Evolutionary conservation across 2,888 invertebrate species (phyloP).

Genomic region (Tridacna gigas): DNA sequence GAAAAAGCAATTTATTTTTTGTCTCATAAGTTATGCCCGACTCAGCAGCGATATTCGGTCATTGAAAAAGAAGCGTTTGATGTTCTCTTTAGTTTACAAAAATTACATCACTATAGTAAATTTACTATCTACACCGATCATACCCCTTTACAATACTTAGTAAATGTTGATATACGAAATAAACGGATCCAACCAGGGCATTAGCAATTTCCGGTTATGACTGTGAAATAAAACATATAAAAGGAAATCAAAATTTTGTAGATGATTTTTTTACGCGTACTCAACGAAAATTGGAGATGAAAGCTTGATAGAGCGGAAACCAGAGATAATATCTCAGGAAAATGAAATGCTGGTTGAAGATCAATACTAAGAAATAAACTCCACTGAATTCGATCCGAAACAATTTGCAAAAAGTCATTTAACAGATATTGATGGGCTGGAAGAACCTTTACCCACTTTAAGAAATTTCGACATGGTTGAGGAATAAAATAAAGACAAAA

Average conservation of each 20-base stretch:
- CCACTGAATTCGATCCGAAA: not conserved
- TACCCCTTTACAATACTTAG: not conserved
- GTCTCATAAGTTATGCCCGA: not conserved
- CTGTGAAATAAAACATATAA: conserved; percentile 8
- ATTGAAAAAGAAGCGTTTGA: conserved; percentile 13
- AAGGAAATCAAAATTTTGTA: conserved; percentile 1
- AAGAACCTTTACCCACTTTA: not conserved
- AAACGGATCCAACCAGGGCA: not conserved
- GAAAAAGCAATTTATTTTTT: conserved; percentile 10
- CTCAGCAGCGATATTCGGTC: not conserved
- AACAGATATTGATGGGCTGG: not conserved
- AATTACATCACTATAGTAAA: conserved; percentile 1
- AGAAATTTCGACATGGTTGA: not conserved
- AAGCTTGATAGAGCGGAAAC: no score
- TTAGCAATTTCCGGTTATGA: not conserved
- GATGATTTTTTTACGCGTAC: not conserved
- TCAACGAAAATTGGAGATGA: not conserved
- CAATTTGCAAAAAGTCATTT: not conserved
- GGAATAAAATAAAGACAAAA: conserved; percentile 1
- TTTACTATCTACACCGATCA: conserved; percentile 5
- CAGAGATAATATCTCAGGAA: no score
- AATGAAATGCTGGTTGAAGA: not conserved
- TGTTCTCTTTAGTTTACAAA: not conserved
- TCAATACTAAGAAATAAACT: not conserved
- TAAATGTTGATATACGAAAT: not conserved